These are phyloP conservation scores for Aporophyla lueneburgensis DNA, from an alignment of 2,888 invertebrate genomes.

Conservation along the genomic window DNA sequence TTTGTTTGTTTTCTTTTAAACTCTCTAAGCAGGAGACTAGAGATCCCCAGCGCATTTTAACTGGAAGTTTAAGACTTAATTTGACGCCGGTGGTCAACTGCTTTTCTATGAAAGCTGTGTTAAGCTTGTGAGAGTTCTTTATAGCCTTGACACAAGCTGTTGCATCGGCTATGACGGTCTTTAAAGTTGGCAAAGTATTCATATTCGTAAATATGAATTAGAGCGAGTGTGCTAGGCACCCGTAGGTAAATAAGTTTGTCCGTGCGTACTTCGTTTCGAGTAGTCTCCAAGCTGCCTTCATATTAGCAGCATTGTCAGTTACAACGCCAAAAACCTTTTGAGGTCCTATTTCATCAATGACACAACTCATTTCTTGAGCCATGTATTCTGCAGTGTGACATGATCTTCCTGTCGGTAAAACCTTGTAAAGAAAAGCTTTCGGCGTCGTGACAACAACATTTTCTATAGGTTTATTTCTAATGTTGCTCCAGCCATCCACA, in stretches of 20 bases:
- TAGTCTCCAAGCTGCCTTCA: constrained; percentile 13
- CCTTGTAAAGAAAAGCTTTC: constrained; percentile 7
- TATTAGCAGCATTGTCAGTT: constrained; percentile 21
- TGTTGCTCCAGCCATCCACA: constrained; percentile 10
- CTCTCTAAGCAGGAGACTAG: no score
- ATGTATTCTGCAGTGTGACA: constrained; percentile 5
- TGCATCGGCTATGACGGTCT: neutral
- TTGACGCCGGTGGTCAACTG: no score
- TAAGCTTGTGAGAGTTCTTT: no score
- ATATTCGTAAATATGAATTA: constrained; percentile 3
- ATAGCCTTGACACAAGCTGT: no score
- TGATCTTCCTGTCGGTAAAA: constrained; percentile 1
- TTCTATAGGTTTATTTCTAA: constrained; percentile 3
- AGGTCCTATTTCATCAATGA: no score
- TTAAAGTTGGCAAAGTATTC: constrained; percentile 6
- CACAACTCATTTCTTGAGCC: no score
- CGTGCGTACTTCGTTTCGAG: constrained; percentile 13
- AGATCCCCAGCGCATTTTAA: no score
- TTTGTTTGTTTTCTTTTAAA: no score
- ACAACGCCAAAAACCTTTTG: constrained; percentile 6
- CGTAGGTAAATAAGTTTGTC: constrained; percentile 10
- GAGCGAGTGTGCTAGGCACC: constrained; percentile 8
- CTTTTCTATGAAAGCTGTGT: no score
- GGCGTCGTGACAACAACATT: constrained; percentile 3
- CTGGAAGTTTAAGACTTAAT: no score